Evolutionary conservation across 2,888 invertebrate species (phyloP).

Genomic region (Andrena camellia): DNA sequence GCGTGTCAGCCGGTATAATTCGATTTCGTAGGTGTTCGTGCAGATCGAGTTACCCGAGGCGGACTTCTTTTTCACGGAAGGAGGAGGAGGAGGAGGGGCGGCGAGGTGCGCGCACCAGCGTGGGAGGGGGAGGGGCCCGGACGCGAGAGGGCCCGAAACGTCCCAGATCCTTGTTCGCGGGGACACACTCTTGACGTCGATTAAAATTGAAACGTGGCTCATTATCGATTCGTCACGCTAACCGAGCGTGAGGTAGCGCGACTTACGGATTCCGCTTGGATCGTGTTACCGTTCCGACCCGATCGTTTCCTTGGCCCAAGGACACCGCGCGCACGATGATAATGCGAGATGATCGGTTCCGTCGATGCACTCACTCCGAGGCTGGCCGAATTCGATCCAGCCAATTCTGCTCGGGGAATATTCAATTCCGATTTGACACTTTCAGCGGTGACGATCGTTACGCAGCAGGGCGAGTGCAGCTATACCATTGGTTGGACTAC

Average conservation of each 20-base stretch:
- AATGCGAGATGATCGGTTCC: slow-evolving; percentile 48
- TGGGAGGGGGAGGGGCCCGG: neutral
- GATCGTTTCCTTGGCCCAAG: slow-evolving; percentile 53
- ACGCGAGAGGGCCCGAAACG: neutral
- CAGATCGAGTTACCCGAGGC: slow-evolving; percentile 69
- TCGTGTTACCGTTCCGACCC: slow-evolving; percentile 52
- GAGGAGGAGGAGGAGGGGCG: slow-evolving; percentile 21
- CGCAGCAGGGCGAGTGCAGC: too few species aligned
- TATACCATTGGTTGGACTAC: too few species aligned
- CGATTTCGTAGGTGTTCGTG: slow-evolving; percentile 74
- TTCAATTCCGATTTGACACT: neutral
- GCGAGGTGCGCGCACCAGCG: too few species aligned
- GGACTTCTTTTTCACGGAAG: slow-evolving; percentile 37
- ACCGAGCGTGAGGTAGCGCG: slow-evolving; percentile 64
- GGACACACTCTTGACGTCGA: slow-evolving; percentile 67
- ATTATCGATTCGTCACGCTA: slow-evolving; percentile 71
- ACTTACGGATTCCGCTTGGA: slow-evolving; percentile 59
- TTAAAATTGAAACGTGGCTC: slow-evolving; percentile 70
- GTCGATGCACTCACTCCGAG: slow-evolving; percentile 11
- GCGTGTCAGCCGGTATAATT: slow-evolving; percentile 72
- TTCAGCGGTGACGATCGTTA: neutral
- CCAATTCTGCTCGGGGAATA: neutral
- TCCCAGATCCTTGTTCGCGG: slow-evolving; percentile 14
- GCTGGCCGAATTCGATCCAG: neutral
- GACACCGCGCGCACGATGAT: slow-evolving; percentile 40